Evolutionary conservation across 2,113 vertebrate genomes (phyloP).

Genomic region (Scopus umbretta): DNA sequence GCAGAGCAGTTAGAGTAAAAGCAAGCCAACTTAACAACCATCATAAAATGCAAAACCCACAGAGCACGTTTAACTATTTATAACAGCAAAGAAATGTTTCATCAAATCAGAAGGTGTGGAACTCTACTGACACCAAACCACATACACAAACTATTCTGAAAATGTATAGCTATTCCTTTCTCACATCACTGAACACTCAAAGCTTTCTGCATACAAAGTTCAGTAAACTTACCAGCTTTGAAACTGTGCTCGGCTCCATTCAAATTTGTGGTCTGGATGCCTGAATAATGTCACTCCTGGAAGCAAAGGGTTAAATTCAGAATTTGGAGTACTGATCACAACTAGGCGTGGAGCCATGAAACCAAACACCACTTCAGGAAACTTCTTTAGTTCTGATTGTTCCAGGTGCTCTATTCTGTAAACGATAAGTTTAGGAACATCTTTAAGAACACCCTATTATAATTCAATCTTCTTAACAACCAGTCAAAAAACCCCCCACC

Average conservation of each 20-base stretch:
- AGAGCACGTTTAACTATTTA: neutral
- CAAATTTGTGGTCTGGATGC: slow-evolving; percentile 92
- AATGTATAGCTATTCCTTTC: neutral
- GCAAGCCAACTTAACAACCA: neutral
- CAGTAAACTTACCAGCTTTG: slow-evolving; percentile 79
- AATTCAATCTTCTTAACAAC: neutral
- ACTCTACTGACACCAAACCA: neutral
- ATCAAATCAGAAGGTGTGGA: neutral
- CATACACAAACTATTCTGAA: neutral
- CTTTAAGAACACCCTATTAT: neutral
- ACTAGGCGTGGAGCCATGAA: slow-evolving; percentile 83
- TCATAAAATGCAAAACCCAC: neutral
- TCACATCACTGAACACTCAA: neutral
- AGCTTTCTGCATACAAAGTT: neutral
- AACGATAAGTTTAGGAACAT: neutral
- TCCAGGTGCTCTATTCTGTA: slow-evolving; percentile 91
- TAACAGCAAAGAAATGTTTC: neutral
- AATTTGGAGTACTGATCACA: slow-evolving; percentile 92
- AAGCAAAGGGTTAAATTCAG: slow-evolving; percentile 87
- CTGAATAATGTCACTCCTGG: slow-evolving; percentile 75
- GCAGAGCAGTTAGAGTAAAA: neutral
- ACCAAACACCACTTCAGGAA: slow-evolving; percentile 90
- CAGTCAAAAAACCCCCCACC: neutral
- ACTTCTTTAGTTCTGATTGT: slow-evolving; percentile 75
- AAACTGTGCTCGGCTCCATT: slow-evolving; percentile 88